Evolutionary conservation across 2,888 invertebrate genomes (phyloP), one percentile per base, ranked within the genome.

Genomic region (Amitus sp.): DNA sequence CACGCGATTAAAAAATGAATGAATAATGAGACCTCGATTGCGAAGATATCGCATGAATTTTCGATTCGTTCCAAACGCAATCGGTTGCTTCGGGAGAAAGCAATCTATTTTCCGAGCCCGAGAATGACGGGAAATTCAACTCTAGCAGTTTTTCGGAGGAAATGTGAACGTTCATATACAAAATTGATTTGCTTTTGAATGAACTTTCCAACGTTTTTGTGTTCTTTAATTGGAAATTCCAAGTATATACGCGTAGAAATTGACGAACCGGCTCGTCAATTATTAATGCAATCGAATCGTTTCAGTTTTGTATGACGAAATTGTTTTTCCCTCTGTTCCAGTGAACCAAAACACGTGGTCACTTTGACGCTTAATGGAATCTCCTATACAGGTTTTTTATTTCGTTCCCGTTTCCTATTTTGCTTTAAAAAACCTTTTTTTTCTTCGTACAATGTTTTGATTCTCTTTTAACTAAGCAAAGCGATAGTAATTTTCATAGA

Each of bases 311-410:
- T 30, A n/a, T 30, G 10, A 30, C n/a, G 30, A 30, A 30, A 30
- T 37, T 37, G 15, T 37, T 37, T 37, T 9, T 37, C 2, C 9
- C 7, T 47, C 17, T 47, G 47, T 50, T 50, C 12, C 53, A 65
- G 64, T 2, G 57, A 61, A 27, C 60, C 64, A 17, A 65, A 61
- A 47, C 48, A 43, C 12, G 13, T 30, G 17, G 62, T 74, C 9
- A 56, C 73, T n/a, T 57, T 74, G 7, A 69, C 59, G 7, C 73
- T 74, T 30, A 75, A 74, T 39, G 72, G 65, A 37, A 9, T 39
- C 2, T 10, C 53, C 12, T 62, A 75, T 12, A 59, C 18, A 40
- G 70, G 75, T 74, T 39, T 1, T 30, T 9, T 10, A 30, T 30
- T 23, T 23, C 23, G 7, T 23, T 23, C 4, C 23, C n/a, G n/a